phyloP scores from a whole-genome alignment of 2,888 invertebrate species.

The Gastracanthus pulcherrimus region DNA sequence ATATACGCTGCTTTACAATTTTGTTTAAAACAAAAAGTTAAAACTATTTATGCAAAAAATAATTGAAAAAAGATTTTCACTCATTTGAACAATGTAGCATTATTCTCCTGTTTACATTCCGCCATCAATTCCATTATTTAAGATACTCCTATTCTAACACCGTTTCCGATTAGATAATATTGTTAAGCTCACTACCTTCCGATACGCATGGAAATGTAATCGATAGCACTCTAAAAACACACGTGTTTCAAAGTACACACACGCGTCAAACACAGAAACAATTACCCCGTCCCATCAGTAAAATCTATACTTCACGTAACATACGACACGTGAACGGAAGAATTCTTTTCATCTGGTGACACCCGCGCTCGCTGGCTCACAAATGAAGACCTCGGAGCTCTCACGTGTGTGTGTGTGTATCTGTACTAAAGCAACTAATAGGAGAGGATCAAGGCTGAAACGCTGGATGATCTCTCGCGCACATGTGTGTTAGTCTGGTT shows the following conservation, averaged over 20 bases:
- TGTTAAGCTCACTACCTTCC: not conserved
- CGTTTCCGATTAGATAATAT: not conserved
- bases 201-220: not conserved
- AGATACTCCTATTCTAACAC: too few relatives aligned
- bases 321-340: too few relatives aligned
- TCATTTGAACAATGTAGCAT: too few relatives aligned
- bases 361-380: not conserved
- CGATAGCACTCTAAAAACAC: too few relatives aligned
- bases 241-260: not conserved
- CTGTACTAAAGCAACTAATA: not conserved
- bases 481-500: not conserved
- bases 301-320: too few relatives aligned
- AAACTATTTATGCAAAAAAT: too few relatives aligned
- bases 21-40: too few relatives aligned
- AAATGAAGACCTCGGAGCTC: constrained; percentile 25
- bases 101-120: too few relatives aligned
- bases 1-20: too few relatives aligned
- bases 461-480: constrained; percentile 11
- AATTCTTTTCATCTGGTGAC: not conserved
- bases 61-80: too few relatives aligned
- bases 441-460: constrained; percentile 25
- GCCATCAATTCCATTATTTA: too few relatives aligned
- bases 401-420: not conserved
- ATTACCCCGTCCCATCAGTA: not conserved
- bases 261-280: not conserved